A percentile compares a stretch with the other conserved stretches of the same genome.
Conservation (phyloP, 2,797 vertebrate species). For the Xerus rutilus region DNA sequence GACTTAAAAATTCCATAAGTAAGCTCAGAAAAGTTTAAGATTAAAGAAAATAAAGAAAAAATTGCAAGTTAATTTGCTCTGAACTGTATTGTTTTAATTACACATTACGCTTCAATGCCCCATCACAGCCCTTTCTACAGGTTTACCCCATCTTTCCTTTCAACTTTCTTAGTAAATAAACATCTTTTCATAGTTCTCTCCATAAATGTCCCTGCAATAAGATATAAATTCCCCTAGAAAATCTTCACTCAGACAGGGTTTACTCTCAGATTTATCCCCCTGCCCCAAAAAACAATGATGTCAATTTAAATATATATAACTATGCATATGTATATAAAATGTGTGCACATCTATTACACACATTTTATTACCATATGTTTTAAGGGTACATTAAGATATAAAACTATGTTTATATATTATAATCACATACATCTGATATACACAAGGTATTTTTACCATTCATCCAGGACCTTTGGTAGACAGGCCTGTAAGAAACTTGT, state of each 20-base stretch:
- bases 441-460: constrained; percentile 17
- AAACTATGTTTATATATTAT: neutral
- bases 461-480: neutral
- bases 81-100: neutral
- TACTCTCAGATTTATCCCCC: neutral
- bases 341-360: neutral
- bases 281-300: neutral
- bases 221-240: neutral
- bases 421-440: neutral
- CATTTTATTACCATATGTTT: neutral
- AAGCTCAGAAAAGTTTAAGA: neutral
- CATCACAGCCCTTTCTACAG: neutral
- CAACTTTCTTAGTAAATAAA: neutral
- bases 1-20: neutral
- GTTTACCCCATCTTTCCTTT: neutral
- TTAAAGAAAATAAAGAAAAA: constrained; percentile 22
- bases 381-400: neutral
- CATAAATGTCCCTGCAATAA: neutral
- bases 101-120: neutral
- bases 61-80: neutral
- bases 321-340: rapidly evolving
- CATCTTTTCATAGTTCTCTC: constrained; percentile 28
- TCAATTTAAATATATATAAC: neutral
- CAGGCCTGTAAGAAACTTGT: neutral
- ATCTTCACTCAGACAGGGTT: neutral